A percentile compares a stretch with the other conserved stretches of the same genome.
phyloP scores from a whole-genome alignment of 2,888 invertebrate genomes.

The Phragmatobia fuliginosa region DNA sequence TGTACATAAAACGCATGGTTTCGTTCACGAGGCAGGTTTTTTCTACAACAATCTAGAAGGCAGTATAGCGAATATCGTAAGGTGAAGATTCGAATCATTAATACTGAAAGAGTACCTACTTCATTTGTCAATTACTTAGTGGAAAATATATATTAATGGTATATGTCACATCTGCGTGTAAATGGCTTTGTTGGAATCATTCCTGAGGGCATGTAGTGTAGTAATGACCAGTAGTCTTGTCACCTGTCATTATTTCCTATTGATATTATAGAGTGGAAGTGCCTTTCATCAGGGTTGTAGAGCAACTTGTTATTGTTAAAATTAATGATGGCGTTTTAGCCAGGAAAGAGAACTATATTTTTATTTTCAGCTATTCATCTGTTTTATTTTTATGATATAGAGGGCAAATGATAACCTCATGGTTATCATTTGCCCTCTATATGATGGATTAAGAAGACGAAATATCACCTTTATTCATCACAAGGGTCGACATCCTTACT shows the following conservation, averaged over 20 bases:
- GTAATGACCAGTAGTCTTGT: not conserved
- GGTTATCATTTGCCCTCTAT: no score
- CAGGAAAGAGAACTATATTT: not conserved
- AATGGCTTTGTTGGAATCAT: slow-evolving; percentile 1
- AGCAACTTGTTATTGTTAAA: not conserved
- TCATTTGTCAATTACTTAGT: not conserved
- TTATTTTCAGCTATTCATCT: no score
- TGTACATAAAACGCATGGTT: not conserved
- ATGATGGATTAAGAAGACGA: no score
- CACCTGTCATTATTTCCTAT: slow-evolving; percentile 1
- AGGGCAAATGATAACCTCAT: no score
- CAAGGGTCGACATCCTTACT: no score
- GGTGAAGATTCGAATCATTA: not conserved
- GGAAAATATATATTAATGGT: not conserved
- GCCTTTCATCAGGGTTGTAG: not conserved
- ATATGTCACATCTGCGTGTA: slow-evolving; percentile 5
- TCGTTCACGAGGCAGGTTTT: not conserved
- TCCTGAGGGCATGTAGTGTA: not conserved
- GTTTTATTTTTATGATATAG: not conserved
- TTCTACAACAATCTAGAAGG: not conserved
- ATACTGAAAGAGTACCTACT: no score
- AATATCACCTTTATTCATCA: no score
- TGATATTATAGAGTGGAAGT: not conserved
- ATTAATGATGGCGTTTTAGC: not conserved
- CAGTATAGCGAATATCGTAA: not conserved